Evolutionary conservation across 2,888 invertebrate genomes (phyloP).

Genomic region (Graphium colonna): DNA sequence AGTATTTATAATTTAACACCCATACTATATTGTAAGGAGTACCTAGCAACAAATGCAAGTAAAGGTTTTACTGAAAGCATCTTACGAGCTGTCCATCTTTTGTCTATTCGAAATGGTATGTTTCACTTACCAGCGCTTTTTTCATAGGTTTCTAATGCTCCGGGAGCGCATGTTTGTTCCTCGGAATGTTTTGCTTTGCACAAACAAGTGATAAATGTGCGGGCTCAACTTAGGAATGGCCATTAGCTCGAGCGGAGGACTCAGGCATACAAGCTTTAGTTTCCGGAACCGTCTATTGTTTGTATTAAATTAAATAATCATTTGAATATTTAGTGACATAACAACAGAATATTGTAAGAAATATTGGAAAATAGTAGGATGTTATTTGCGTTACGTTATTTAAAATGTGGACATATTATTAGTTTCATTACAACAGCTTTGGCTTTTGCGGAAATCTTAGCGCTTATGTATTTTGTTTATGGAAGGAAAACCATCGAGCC

Average conservation of each 20-base stretch:
- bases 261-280: conserved; percentile 11
- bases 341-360: too few relatives aligned
- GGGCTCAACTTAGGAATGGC: conserved; percentile 25
- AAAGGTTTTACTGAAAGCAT: neutral
- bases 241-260: conserved; percentile 21
- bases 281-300: conserved; percentile 1
- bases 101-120: conserved; percentile 7
- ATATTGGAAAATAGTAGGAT: too few relatives aligned
- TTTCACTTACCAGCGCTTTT: conserved; percentile 14
- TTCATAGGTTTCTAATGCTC: conserved; percentile 16
- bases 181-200: conserved; percentile 25
- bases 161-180: conserved; percentile 11
- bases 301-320: neutral
- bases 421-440: too few relatives aligned
- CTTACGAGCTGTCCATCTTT: conserved; percentile 3
- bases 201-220: conserved; percentile 27
- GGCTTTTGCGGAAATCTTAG: too few relatives aligned
- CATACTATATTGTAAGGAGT: neutral
- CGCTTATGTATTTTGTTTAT: too few relatives aligned
- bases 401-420: too few relatives aligned
- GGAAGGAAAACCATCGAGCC: too few relatives aligned
- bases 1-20: too few relatives aligned
- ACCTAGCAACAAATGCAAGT: neutral
- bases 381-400: too few relatives aligned
- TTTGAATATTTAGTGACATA: neutral